A percentile compares a stretch with the other conserved stretches of the same genome.
phyloP scores from a whole-genome alignment of 2,888 invertebrate species.

The Lasioglossum leucozonium region DNA sequence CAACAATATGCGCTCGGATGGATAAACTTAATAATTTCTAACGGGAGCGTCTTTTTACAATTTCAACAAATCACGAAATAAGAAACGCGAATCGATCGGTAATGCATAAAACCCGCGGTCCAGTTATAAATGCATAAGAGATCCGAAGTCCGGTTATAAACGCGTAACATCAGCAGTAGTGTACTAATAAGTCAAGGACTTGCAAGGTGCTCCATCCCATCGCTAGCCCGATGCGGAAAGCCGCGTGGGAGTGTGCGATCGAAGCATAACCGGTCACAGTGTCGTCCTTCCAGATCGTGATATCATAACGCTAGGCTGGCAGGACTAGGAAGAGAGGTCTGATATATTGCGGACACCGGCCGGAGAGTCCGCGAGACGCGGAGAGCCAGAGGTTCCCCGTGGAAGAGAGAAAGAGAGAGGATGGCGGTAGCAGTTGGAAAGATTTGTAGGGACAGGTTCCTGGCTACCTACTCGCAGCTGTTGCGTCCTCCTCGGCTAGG shows the following conservation, averaged over 20 bases:
- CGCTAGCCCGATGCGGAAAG: background rate
- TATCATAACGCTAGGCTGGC: constrained; percentile 42
- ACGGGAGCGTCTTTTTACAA: too few species aligned
- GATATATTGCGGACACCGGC: constrained; percentile 52
- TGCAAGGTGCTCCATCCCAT: background rate
- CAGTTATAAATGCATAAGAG: too few species aligned
- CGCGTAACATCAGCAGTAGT: too few species aligned
- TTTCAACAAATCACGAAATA: too few species aligned
- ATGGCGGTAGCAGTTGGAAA: constrained; percentile 71
- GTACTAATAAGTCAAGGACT: background rate
- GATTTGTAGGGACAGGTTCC: constrained; percentile 81
- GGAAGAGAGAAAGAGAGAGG: constrained; percentile 8
- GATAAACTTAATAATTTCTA: too few species aligned
- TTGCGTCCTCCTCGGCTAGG: constrained; percentile 61
- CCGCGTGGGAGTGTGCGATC: constrained; percentile 14
- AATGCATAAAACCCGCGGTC: too few species aligned
- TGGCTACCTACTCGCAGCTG: constrained; percentile 72
- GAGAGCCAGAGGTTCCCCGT: background rate
- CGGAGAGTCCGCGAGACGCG: background rate
- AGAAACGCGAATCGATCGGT: too few species aligned
- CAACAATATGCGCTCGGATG: too few species aligned
- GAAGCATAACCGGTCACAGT: constrained; percentile 8
- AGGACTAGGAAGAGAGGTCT: constrained; percentile 45
- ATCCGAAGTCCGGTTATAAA: too few species aligned
- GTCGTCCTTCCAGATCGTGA: constrained; percentile 20